Conservation (phyloP, 2,113 vertebrate species). For the human (Homo sapiens) region DNA sequence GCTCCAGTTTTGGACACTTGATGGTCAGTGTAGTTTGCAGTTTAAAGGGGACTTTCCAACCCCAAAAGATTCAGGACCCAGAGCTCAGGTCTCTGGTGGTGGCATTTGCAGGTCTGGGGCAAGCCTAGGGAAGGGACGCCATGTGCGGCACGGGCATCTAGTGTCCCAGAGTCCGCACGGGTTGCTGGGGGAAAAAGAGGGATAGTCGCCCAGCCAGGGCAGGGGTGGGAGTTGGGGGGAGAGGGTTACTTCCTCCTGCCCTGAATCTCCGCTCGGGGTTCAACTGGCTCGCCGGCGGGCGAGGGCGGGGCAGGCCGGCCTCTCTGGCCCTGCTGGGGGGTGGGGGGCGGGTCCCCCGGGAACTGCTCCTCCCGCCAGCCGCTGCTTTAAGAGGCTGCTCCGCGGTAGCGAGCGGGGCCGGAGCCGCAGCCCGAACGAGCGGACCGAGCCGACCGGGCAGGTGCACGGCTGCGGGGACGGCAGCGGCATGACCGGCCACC, state of each 20-base stretch:
- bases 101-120: background rate
- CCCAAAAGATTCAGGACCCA: background rate
- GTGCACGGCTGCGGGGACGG: slow-evolving; percentile 63
- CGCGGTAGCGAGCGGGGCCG: slow-evolving; percentile 55
- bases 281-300: background rate
- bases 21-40: background rate
- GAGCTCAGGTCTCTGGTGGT: background rate
- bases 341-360: slow-evolving; percentile 68
- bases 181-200: background rate
- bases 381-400: slow-evolving; percentile 87
- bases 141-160: background rate
- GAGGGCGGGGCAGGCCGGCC: slow-evolving; percentile 38
- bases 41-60: background rate
- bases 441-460: slow-evolving; percentile 74
- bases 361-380: slow-evolving; percentile 78
- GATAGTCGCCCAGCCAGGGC: background rate
- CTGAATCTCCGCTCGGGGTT: background rate
- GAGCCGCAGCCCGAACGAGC: slow-evolving; percentile 54
- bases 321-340: slow-evolving; percentile 1
- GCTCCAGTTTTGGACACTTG: background rate
- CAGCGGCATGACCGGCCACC: slow-evolving; percentile 89
- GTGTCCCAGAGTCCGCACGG: background rate
- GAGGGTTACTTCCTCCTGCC: background rate
- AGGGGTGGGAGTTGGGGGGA: background rate
- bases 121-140: background rate